Conservation (phyloP, 2,797 vertebrate genomes). For the Cottoperca gobio region DNA sequence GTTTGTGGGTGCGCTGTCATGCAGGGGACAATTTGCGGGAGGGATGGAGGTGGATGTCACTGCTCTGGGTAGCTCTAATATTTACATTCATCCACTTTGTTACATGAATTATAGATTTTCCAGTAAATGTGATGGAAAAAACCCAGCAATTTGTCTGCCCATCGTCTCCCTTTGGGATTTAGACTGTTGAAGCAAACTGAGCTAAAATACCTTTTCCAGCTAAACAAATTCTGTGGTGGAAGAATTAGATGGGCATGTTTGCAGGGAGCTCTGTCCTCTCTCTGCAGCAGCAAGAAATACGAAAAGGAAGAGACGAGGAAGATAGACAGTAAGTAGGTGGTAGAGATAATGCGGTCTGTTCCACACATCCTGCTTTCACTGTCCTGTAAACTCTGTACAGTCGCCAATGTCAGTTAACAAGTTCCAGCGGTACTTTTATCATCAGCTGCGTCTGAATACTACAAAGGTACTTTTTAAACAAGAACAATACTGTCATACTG, state of each 20-base stretch:
- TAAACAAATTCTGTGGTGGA: constrained; percentile 30
- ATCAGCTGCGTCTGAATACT: constrained; percentile 7
- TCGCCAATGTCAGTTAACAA: constrained; percentile 6
- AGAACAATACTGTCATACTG: neutral
- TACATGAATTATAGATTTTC: constrained; percentile 42
- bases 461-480: neutral
- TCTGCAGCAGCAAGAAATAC: neutral
- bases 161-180: neutral
- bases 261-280: constrained; percentile 22
- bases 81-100: constrained; percentile 49
- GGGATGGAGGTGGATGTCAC: constrained; percentile 9
- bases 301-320: neutral
- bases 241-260: constrained; percentile 56
- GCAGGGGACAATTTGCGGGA: constrained; percentile 16
- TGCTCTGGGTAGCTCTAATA: constrained; percentile 36
- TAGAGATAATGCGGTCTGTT: constrained; percentile 36
- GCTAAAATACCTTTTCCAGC: constrained; percentile 31
- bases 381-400: constrained; percentile 41
- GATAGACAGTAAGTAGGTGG: neutral
- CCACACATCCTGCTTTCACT: constrained; percentile 63
- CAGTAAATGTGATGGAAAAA: constrained; percentile 33
- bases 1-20: constrained; percentile 12
- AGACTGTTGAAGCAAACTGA: constrained; percentile 5
- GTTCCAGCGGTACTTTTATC: constrained; percentile 5
- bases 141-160: neutral